These are phyloP conservation scores for Quadriops clusia DNA, from an alignment of 2,888 invertebrate species.

Conservation along the genomic window DNA sequence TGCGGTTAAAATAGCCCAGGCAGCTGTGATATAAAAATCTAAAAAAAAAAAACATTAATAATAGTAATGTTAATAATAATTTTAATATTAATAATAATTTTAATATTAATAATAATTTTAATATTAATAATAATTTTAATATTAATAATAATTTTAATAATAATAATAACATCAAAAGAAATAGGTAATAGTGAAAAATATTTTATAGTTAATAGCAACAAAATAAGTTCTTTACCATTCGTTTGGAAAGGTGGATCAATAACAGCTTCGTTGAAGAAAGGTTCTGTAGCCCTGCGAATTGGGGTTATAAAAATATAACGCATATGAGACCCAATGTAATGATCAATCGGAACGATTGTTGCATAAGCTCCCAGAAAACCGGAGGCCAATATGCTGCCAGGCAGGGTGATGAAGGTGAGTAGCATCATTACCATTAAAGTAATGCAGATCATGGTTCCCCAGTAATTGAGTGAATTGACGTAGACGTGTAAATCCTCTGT, in stretches of 20 bases:
- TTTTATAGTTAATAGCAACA: background rate
- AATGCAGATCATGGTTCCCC: conserved; percentile 46
- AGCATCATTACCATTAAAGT: conserved; percentile 40
- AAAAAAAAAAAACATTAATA: conserved; percentile 27
- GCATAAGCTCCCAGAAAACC: conserved; percentile 53
- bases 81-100: too few species aligned
- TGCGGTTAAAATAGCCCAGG: conserved; percentile 44
- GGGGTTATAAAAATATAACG: conserved; percentile 58
- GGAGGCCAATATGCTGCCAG: conserved; percentile 51
- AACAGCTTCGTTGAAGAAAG: conserved; percentile 45
- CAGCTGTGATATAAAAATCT: conserved; percentile 45
- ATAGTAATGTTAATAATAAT: too few species aligned
- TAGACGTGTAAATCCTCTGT: conserved; percentile 39
- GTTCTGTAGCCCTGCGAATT: conserved; percentile 48
- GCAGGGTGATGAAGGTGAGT: conserved; percentile 39
- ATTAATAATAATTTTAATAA: too few species aligned
- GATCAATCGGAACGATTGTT: conserved; percentile 49
- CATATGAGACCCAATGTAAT: conserved; percentile 51
- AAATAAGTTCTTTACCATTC: conserved; percentile 38
- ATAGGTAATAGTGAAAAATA: too few species aligned
- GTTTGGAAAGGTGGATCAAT: conserved; percentile 48
- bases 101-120: too few species aligned
- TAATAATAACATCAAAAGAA: too few species aligned
- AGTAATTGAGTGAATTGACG: conserved; percentile 47
- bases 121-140: too few species aligned